Evolutionary conservation across 1,140 invertebrate species (phyloP).

Genomic region (Probaryconus sp.): DNA sequence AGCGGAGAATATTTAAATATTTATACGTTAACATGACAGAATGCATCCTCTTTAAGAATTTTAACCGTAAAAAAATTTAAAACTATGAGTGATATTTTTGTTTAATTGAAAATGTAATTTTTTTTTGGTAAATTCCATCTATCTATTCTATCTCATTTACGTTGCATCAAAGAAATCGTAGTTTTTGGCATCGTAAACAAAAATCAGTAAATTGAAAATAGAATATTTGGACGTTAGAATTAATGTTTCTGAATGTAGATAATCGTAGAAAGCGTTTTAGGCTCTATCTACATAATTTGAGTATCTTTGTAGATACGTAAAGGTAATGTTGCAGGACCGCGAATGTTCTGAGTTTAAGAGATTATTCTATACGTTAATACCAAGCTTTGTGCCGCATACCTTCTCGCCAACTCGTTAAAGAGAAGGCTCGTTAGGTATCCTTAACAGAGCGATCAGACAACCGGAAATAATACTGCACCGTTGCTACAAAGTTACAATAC

Average conservation of each 20-base stretch:
- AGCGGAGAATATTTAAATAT: no score
- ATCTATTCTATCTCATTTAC: no score
- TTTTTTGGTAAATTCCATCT: no score
- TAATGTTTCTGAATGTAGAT: background rate
- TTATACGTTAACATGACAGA: no score
- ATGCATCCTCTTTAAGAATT: no score
- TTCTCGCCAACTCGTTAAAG: slow-evolving; percentile 55
- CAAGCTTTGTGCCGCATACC: slow-evolving; percentile 59
- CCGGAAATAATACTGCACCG: slow-evolving; percentile 56
- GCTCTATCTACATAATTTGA: slow-evolving; percentile 27
- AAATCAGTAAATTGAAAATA: no score
- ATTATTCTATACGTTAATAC: slow-evolving; percentile 69
- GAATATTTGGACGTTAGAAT: no score
- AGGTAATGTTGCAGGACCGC: slow-evolving; percentile 46
- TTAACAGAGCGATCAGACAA: slow-evolving; percentile 63
- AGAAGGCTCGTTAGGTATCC: slow-evolving; percentile 56
- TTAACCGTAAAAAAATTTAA: no score
- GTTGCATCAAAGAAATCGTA: no score
- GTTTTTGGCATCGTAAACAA: no score
- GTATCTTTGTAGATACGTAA: slow-evolving; percentile 27
- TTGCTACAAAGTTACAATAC: slow-evolving; percentile 54
- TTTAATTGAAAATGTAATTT: no score
- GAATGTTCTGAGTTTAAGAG: slow-evolving; percentile 65
- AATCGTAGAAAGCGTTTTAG: slow-evolving; percentile 21
- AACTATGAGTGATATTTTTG: no score